phyloP scores from a whole-genome alignment of 2,113 vertebrate genomes.

The Notothenia rossii region DNA sequence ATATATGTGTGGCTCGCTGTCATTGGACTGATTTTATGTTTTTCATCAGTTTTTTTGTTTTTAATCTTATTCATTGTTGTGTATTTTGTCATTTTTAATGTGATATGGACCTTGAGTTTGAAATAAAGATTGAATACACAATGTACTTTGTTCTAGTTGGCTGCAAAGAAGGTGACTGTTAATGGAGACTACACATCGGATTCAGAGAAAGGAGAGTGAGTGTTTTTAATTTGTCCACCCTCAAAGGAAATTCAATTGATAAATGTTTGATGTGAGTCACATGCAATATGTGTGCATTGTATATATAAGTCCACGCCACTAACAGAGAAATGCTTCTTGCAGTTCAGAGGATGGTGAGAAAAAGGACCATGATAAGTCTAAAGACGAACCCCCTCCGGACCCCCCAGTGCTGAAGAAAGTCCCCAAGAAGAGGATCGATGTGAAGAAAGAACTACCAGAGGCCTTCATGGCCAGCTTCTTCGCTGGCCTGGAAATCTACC shows the following conservation, averaged over 20 bases:
- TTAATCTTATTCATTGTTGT: too few relatives aligned
- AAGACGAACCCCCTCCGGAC: conserved; percentile 84
- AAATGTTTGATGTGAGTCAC: background rate
- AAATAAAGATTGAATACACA: background rate
- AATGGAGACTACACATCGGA: conserved; percentile 88
- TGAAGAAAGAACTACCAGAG: conserved; percentile 89
- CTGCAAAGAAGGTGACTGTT: conserved; percentile 85
- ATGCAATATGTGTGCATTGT: background rate
- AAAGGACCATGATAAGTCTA: conserved; percentile 88
- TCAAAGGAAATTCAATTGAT: background rate
- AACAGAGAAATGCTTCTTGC: conserved; percentile 37
- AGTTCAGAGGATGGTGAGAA: conserved; percentile 95
- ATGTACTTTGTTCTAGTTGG: conserved; percentile 79
- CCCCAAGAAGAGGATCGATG: conserved; percentile 87
- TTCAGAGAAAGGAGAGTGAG: conserved; percentile 96
- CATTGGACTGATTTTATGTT: too few relatives aligned
- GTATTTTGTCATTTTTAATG: too few relatives aligned
- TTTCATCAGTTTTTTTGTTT: too few relatives aligned
- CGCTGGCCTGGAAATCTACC: conserved; percentile 94
- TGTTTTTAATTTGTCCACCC: conserved; percentile 48
- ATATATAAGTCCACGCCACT: background rate
- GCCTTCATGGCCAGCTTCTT: conserved; percentile 95
- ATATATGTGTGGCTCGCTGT: too few relatives aligned
- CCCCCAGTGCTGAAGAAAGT: conserved; percentile 81
- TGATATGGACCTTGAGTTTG: too few relatives aligned